phyloP scores from a whole-genome alignment of 2,797 vertebrate genomes.

The Oceanodroma leucorhoa region DNA sequence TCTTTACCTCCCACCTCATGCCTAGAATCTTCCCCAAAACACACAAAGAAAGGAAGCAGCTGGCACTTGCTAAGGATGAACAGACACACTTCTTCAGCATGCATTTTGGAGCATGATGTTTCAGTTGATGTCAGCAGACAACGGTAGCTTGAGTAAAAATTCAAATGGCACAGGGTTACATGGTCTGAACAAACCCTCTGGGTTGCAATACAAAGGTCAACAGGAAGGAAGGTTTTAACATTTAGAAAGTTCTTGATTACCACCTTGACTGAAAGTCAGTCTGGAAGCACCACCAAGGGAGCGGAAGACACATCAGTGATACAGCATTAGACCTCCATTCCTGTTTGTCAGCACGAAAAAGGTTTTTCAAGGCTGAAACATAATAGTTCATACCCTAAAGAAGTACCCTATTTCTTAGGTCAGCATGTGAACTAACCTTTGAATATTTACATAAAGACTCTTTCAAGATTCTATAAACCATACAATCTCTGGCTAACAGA shows the following conservation, averaged over 20 bases:
- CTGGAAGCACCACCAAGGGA: not conserved
- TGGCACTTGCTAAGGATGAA: not conserved
- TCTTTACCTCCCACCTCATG: not conserved
- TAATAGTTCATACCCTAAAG: not conserved
- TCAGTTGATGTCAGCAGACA: not conserved
- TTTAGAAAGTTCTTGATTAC: not conserved
- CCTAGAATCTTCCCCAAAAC: not conserved
- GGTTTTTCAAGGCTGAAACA: not conserved
- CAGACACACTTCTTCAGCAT: not conserved
- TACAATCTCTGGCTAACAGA: fast-evolving
- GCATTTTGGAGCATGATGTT: not conserved
- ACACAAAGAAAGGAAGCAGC: not conserved
- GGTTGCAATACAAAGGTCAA: fast-evolving
- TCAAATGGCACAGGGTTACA: not conserved
- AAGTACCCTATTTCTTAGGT: not conserved
- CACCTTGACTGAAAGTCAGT: not conserved
- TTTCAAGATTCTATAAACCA: not conserved
- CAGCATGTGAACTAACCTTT: not conserved
- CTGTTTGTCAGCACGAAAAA: not conserved
- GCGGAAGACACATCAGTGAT: not conserved
- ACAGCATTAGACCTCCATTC: not conserved
- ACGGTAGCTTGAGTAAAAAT: not conserved
- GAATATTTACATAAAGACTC: not conserved
- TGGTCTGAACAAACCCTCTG: not conserved
- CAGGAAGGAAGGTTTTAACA: not conserved